Evolutionary conservation across 1,140 invertebrate species (phyloP).

Genomic region (Gryon sp.): DNA sequence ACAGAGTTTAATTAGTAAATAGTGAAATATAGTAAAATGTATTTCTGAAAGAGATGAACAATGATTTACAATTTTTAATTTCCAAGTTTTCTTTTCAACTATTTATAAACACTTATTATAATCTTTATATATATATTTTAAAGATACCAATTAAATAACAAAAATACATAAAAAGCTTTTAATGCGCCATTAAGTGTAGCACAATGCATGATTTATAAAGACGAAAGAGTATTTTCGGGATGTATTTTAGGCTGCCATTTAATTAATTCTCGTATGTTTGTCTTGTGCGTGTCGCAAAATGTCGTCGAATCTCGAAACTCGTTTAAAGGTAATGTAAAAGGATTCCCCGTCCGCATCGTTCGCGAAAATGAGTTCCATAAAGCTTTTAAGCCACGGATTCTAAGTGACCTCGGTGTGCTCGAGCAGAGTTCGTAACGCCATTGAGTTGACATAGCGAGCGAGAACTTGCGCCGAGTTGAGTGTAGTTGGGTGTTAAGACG

Average conservation of each 20-base stretch:
- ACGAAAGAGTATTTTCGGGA: conserved; percentile 8
- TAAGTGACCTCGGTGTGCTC: conserved; percentile 53
- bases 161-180: too few relatives aligned
- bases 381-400: conserved; percentile 69
- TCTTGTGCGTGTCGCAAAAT: conserved; percentile 50
- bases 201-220: conserved; percentile 28
- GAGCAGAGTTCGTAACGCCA: conserved; percentile 40
- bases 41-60: too few relatives aligned
- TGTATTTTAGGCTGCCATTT: conserved; percentile 26
- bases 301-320: conserved; percentile 56
- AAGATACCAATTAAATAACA: too few relatives aligned
- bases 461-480: conserved; percentile 45
- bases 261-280: conserved; percentile 55
- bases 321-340: conserved; percentile 59
- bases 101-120: too few relatives aligned
- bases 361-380: conserved; percentile 72
- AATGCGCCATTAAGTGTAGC: conserved; percentile 3
- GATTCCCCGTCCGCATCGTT: conserved; percentile 54
- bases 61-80: too few relatives aligned
- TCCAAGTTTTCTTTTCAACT: too few relatives aligned
- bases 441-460: conserved; percentile 10
- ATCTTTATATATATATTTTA: too few relatives aligned
- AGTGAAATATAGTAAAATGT: too few relatives aligned
- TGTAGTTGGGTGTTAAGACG: conserved; percentile 71
- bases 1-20: too few relatives aligned